These are phyloP conservation scores for Cyprinella venusta DNA, from an alignment of 2,797 vertebrate genomes.

Conservation along the genomic window DNA sequence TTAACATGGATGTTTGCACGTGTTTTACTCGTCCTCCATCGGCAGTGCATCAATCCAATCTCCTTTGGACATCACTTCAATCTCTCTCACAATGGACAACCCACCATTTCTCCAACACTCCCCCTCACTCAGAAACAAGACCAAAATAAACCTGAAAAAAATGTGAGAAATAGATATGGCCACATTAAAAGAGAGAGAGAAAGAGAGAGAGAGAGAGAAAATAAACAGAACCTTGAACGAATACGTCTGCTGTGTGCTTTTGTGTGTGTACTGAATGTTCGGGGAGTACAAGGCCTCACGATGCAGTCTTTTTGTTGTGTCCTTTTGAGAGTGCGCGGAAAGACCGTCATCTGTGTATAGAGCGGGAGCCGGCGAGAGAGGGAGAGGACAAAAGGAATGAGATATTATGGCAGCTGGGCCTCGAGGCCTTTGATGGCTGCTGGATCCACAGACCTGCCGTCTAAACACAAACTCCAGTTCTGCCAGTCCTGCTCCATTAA, in stretches of 20 bases:
- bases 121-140: conserved; percentile 56
- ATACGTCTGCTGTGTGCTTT: conserved; percentile 32
- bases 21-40: conserved; percentile 37
- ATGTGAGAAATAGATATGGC: conserved; percentile 34
- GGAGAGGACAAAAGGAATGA: conserved; percentile 75
- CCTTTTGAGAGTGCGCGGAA: conserved; percentile 70
- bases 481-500: conserved; percentile 44
- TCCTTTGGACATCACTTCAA: conserved; percentile 44
- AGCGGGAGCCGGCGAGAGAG: conserved; percentile 64
- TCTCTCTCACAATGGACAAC: conserved; percentile 53
- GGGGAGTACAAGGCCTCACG: conserved; percentile 45
- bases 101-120: conserved; percentile 35
- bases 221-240: conserved; percentile 45
- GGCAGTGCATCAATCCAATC: conserved; percentile 26
- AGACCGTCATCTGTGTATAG: conserved; percentile 75
- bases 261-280: conserved; percentile 42
- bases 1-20: background rate
- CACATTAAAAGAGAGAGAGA: conserved; percentile 2
- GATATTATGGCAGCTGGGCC: conserved; percentile 68
- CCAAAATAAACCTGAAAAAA: conserved; percentile 58
- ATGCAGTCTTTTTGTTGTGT: conserved; percentile 54
- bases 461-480: conserved; percentile 54
- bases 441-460: conserved; percentile 57
- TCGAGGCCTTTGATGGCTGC: conserved; percentile 66
- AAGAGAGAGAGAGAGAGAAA: conserved; percentile 4